A percentile compares a stretch with the other conserved stretches of the same genome.
phyloP scores from a whole-genome alignment of 1,140 invertebrate genomes.

The Lordiphosa stackelbergi region DNA sequence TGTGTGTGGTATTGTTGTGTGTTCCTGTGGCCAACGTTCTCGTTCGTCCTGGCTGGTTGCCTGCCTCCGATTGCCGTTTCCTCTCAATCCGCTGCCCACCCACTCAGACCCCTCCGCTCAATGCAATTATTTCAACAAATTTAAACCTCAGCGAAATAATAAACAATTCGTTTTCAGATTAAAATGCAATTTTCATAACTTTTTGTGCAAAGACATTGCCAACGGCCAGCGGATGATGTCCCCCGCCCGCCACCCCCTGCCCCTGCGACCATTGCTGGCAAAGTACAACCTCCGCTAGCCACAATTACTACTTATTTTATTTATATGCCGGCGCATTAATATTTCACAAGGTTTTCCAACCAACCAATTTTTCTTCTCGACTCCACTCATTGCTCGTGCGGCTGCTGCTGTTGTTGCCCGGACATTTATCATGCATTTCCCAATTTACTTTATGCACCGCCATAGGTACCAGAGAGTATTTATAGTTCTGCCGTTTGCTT shows the following conservation, averaged over 20 bases:
- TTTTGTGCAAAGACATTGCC: slow-evolving; percentile 59
- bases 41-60: slow-evolving; percentile 33
- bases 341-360: slow-evolving; percentile 60
- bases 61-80: slow-evolving; percentile 65
- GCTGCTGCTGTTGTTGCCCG: slow-evolving; percentile 24
- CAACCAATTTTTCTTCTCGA: slow-evolving; percentile 41
- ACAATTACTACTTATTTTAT: slow-evolving; percentile 75
- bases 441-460: slow-evolving; percentile 46
- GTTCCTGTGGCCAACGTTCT: slow-evolving; percentile 34
- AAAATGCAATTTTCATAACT: slow-evolving; percentile 76
- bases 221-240: slow-evolving; percentile 12
- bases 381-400: slow-evolving; percentile 13
- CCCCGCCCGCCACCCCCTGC: neutral
- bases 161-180: slow-evolving; percentile 76
- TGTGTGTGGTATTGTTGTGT: slow-evolving; percentile 55
- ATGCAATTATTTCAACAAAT: slow-evolving; percentile 76
- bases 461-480: slow-evolving; percentile 36
- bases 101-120: slow-evolving; percentile 20
- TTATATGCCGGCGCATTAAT: slow-evolving; percentile 73
- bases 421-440: slow-evolving; percentile 57
- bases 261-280: neutral
- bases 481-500: slow-evolving; percentile 38
- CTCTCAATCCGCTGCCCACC: slow-evolving; percentile 36
- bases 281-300: slow-evolving; percentile 36
- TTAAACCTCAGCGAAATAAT: slow-evolving; percentile 76